Evolutionary conservation across 1,140 invertebrate species (phyloP), one percentile per base, ranked within the genome.

Genomic region (Calliopsis andreniformis): DNA sequence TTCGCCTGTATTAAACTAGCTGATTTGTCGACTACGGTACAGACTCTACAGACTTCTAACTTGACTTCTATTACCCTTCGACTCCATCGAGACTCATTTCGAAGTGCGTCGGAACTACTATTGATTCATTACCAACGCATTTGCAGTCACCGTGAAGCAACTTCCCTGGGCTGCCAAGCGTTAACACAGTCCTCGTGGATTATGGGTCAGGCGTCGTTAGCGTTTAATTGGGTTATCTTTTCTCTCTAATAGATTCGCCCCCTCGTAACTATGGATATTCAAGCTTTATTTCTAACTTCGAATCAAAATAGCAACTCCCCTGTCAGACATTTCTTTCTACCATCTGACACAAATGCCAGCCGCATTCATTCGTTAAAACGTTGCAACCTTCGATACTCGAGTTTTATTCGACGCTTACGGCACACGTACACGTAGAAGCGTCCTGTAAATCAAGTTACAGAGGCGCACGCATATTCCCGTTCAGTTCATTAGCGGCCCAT

Each of bases 1-100:
- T 87, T 86, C 78, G 63, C 79, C 58, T 56, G 76, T 69, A 78
- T 86, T 89, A 88, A 89, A 88, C 79, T 80, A 79, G 64, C 73
- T 87, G 86, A 89, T 88, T 88, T 87, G 80, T 87, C 77, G 83
- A 72, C 70, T 79, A 56, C 56, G 53, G 42, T 76, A 81, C 78
- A 75, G 58, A 86, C 84, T 83, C 79, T 76, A 81, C 78, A 75
- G 58, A 86, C 84, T 83, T 81, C 73, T 77, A 78, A 76, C 68
- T 70, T 85, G 70, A 76, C 75, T 63, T 35, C 71, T 59, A 82
- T 82, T 82, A 75, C 64, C 82, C 80, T 75, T 51, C 28, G 12
- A 75, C 62, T 76, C 76, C 69, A 79, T 76, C 49, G 76, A 75
- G 77, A 76, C 67, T 47, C 56, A 20, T 69, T 39, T 42, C 25